These are phyloP conservation scores for Chironomus tepperi DNA, from an alignment of 1,140 invertebrate species.

Conservation along the genomic window DNA sequence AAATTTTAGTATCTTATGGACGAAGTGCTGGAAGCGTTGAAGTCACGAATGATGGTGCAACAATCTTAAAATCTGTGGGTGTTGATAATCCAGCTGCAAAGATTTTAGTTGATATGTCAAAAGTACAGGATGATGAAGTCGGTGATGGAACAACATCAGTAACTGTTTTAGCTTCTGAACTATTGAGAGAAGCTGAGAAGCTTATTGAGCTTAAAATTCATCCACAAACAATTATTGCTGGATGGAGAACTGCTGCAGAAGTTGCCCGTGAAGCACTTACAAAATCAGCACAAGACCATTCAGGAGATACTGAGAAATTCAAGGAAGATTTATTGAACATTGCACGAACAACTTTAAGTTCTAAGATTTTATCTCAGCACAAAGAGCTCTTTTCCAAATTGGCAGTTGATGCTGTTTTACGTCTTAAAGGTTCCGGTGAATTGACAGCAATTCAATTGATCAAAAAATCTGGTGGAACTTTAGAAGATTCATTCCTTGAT, in stretches of 20 bases:
- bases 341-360: conserved; percentile 93
- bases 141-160: conserved; percentile 99
- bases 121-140: conserved; percentile 98
- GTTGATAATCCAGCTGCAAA: conserved; percentile 99
- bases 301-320: conserved; percentile 68
- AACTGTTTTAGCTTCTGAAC: conserved; percentile 90
- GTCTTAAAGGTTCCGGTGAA: conserved; percentile 92
- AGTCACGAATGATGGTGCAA: conserved; percentile 99
- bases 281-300: conserved; percentile 71
- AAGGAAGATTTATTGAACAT: conserved; percentile 91
- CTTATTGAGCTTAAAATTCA: conserved; percentile 92
- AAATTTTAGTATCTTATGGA: conserved; percentile 86
- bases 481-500: conserved; percentile 95
- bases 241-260: conserved; percentile 82
- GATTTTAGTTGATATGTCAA: conserved; percentile 96
- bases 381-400: conserved; percentile 95
- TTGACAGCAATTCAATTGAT: conserved; percentile 96
- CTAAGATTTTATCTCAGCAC: conserved; percentile 96
- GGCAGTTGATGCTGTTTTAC: conserved; percentile 88
- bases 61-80: conserved; percentile 92
- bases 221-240: conserved; percentile 94
- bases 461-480: conserved; percentile 86
- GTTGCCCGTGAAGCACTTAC: conserved; percentile 76
- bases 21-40: conserved; percentile 76
- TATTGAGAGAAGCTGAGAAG: conserved; percentile 91